phyloP scores from a whole-genome alignment of 2,113 vertebrate genomes.

The Larimichthys crocea region DNA sequence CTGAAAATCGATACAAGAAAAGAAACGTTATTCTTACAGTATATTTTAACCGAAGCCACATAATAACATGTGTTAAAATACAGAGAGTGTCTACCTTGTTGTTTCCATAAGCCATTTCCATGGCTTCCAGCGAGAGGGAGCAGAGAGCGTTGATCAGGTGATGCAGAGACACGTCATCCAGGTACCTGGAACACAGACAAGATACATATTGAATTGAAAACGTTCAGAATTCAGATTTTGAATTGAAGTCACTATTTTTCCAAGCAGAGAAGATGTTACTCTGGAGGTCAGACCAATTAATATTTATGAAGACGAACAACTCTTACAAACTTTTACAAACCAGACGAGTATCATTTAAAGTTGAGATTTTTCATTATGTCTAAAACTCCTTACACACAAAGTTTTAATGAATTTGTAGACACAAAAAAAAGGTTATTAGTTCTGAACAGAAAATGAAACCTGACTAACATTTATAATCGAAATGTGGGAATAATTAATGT shows the following conservation, averaged over 20 bases:
- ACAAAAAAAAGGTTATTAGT: background rate
- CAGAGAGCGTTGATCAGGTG: slow-evolving; percentile 99
- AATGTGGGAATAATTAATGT: background rate
- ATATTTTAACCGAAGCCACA: background rate
- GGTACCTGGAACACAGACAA: slow-evolving; percentile 85
- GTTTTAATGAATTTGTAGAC: background rate
- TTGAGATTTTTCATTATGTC: background rate
- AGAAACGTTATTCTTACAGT: background rate
- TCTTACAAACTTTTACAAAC: background rate
- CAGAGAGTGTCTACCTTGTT: slow-evolving; percentile 88
- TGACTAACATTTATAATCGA: too few species aligned
- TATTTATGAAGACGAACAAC: background rate
- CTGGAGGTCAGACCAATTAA: background rate
- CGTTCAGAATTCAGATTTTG: background rate
- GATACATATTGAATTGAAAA: background rate
- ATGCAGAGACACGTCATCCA: slow-evolving; percentile 99
- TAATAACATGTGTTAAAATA: background rate
- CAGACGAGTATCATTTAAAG: background rate
- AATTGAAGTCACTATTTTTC: background rate
- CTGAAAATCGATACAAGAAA: slow-evolving; percentile 77
- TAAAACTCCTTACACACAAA: background rate
- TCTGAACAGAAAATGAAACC: background rate
- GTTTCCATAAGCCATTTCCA: slow-evolving; percentile 99
- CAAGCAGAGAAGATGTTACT: background rate
- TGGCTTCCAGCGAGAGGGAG: slow-evolving; percentile 97